A percentile compares a stretch with the other conserved stretches of the same genome.
Evolutionary conservation across 53 echinoderm and acorn worm genomes (phyloP).

Genomic region (Henricia sp.): DNA sequence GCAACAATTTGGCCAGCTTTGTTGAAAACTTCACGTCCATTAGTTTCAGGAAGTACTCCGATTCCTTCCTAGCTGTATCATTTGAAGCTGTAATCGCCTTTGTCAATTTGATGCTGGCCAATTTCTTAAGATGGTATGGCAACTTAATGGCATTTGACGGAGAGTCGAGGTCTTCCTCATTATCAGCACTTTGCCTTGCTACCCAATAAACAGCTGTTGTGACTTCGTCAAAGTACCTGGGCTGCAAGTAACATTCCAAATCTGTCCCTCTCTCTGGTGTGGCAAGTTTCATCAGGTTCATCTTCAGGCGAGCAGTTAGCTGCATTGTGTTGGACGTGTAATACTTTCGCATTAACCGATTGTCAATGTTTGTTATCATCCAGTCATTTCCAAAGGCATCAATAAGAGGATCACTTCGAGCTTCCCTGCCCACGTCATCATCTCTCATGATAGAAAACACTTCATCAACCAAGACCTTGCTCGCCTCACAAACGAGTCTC

Average conservation of each 20-base stretch:
- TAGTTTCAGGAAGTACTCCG: constrained; percentile 58
- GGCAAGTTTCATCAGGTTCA: constrained; percentile 41
- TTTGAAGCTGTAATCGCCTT: constrained; percentile 46
- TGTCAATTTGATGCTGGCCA: constrained; percentile 64
- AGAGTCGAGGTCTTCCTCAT: constrained; percentile 54
- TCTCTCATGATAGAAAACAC: constrained; percentile 50
- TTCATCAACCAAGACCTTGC: constrained; percentile 34
- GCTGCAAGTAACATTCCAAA: constrained; percentile 22
- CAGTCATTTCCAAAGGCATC: constrained; percentile 55
- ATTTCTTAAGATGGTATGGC: constrained; percentile 52
- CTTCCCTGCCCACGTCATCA: constrained; percentile 43
- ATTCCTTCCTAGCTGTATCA: constrained; percentile 19
- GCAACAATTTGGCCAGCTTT: constrained; percentile 63
- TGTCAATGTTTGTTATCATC: constrained; percentile 59
- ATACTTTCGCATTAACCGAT: constrained; percentile 62
- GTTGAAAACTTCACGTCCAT: constrained; percentile 67
- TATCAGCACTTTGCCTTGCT: constrained; percentile 49
- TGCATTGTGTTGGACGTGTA: constrained; percentile 67
- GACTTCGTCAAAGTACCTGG: constrained; percentile 37
- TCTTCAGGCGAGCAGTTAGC: constrained; percentile 43
- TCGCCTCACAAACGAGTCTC: constrained; percentile 24
- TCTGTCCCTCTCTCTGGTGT: constrained; percentile 31
- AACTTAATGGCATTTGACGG: constrained; percentile 68
- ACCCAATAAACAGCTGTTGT: constrained; percentile 37
- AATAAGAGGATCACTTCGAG: constrained; percentile 42